A percentile compares a stretch with the other conserved stretches of the same genome.
These are phyloP conservation scores for Anastrepha ludens DNA, from an alignment of 1,140 invertebrate genomes.

Conservation along the genomic window DNA sequence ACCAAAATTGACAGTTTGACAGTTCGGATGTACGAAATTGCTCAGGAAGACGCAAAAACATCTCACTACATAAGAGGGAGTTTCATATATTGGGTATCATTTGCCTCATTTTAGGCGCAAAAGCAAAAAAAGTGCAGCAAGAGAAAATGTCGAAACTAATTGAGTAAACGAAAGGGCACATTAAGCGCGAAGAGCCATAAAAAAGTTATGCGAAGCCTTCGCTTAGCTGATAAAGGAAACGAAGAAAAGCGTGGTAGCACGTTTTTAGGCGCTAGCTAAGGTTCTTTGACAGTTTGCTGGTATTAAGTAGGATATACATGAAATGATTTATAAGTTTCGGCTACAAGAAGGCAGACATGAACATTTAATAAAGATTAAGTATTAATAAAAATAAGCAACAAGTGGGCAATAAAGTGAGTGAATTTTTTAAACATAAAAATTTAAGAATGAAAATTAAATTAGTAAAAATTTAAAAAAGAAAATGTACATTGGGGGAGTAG, in stretches of 20 bases:
- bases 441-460: too few species aligned
- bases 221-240: neutral
- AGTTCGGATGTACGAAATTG: slow-evolving; percentile 64
- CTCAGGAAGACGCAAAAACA: neutral
- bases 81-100: neutral
- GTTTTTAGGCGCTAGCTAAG: neutral
- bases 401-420: neutral
- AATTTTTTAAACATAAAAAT: too few species aligned
- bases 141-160: slow-evolving; percentile 40
- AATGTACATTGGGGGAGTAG: too few species aligned
- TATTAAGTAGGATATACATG: neutral
- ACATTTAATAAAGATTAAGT: neutral
- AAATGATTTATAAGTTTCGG: slow-evolving; percentile 38
- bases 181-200: neutral
- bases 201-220: neutral
- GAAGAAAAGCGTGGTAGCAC: neutral
- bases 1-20: slow-evolving; percentile 73
- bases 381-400: slow-evolving; percentile 15
- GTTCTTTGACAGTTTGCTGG: slow-evolving; percentile 31
- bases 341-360: neutral
- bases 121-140: neutral
- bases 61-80: neutral
- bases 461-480: too few species aligned
- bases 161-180: neutral
- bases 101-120: slow-evolving; percentile 3